phyloP scores from a whole-genome alignment of 2,888 invertebrate species.

The Synergus gifuensis region DNA sequence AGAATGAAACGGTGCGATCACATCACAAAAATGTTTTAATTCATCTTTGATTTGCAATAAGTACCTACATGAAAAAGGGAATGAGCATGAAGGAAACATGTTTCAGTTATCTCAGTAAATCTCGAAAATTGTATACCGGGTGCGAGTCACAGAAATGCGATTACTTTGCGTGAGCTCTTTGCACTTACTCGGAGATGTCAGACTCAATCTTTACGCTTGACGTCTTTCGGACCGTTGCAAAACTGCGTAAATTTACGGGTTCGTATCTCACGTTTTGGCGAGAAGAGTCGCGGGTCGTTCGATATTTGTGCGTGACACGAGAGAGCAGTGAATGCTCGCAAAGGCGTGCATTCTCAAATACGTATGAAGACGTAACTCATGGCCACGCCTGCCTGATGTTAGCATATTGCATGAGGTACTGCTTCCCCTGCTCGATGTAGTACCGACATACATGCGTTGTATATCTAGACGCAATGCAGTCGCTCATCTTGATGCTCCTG shows the following conservation, averaged over 20 bases:
- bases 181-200: conserved; percentile 22
- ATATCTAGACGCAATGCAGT: conserved; percentile 54
- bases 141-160: not conserved
- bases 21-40: not conserved
- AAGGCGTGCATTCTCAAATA: conserved; percentile 54
- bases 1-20: not conserved
- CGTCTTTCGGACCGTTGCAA: conserved; percentile 28
- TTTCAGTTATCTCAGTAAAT: conserved; percentile 8
- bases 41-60: not conserved
- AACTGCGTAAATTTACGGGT: conserved; percentile 37
- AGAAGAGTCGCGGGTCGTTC: conserved; percentile 45
- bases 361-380: conserved; percentile 68
- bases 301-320: conserved; percentile 57
- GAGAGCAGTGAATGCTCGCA: conserved; percentile 31
- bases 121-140: not conserved
- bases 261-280: conserved; percentile 32
- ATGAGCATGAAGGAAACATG: conserved; percentile 5
- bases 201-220: conserved; percentile 26
- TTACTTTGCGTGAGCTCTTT: conserved; percentile 25
- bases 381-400: conserved; percentile 65
- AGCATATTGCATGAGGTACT: conserved; percentile 62
- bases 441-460: conserved; percentile 32
- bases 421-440: conserved; percentile 48
- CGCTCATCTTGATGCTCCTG: conserved; percentile 55
- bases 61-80: not conserved